Percentiles rank a stretch among this genome's conserved stretches.
Conservation (phyloP, 2,797 vertebrate species). For the Poeciliopsis presidionis region DNA sequence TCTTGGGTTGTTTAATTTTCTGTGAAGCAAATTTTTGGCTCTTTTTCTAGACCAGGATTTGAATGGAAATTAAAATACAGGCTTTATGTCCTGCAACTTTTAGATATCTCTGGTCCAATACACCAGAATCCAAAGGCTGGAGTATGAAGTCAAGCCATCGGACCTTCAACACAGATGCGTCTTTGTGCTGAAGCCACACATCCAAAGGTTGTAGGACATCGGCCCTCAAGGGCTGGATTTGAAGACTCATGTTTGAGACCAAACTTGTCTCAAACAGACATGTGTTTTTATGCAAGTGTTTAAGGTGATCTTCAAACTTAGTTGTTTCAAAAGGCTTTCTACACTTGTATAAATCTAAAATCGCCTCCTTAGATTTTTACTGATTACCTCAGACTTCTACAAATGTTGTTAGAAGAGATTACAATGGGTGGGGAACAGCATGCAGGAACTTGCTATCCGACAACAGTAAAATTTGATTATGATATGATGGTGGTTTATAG, state of each 20-base stretch:
- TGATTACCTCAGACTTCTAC: constrained; percentile 9
- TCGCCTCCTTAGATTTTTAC: not conserved
- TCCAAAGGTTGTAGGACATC: too few species aligned
- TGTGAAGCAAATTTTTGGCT: not conserved
- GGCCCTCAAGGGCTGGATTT: too few species aligned
- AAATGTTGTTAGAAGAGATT: constrained; percentile 30
- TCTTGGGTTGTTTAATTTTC: not conserved
- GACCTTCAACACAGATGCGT: too few species aligned
- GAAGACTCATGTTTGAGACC: too few species aligned
- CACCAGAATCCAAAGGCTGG: too few species aligned
- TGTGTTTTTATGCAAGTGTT: not conserved
- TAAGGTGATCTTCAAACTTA: not conserved
- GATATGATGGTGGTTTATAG: not conserved
- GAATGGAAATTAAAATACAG: not conserved
- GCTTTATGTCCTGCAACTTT: too few species aligned
- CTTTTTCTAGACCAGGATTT: not conserved
- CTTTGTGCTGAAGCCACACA: too few species aligned
- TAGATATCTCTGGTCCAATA: too few species aligned
- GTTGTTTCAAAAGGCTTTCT: not conserved
- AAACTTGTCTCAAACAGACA: too few species aligned
- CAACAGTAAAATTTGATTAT: constrained; percentile 4
- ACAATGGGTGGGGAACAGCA: constrained; percentile 1
- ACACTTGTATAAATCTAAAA: not conserved
- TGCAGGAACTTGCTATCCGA: constrained; percentile 4
- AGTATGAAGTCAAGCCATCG: too few species aligned